These are phyloP conservation scores for Peromyscus melanophrys DNA, from an alignment of 2,797 vertebrate genomes.

Conservation along the genomic window DNA sequence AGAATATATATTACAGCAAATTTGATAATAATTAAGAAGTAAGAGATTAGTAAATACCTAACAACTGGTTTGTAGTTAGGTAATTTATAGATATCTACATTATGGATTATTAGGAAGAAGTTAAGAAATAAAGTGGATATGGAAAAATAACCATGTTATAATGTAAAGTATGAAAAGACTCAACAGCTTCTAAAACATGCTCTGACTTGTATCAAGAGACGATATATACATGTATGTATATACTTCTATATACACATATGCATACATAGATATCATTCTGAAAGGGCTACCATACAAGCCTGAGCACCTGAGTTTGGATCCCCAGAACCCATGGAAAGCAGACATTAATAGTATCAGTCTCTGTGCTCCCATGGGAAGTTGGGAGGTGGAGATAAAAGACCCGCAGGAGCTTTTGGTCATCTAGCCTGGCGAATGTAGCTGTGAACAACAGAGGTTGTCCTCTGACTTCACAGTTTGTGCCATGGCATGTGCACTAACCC, in stretches of 20 bases:
- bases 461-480: not conserved
- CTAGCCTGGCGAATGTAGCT: not conserved
- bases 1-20: not conserved
- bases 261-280: not conserved
- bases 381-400: not conserved
- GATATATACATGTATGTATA: not conserved
- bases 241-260: not conserved
- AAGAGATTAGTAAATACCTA: conserved; percentile 7
- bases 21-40: conserved; percentile 46
- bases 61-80: conserved; percentile 1
- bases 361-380: not conserved
- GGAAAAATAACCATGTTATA: conserved; percentile 15
- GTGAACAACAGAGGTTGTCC: not conserved
- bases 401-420: not conserved
- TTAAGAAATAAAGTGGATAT: conserved; percentile 28
- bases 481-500: not conserved
- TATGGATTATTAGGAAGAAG: conserved; percentile 16
- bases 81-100: not conserved
- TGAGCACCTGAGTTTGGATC: not conserved
- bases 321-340: not conserved
- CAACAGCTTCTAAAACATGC: not conserved
- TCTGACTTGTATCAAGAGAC: not conserved
- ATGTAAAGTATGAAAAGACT: conserved; percentile 29
- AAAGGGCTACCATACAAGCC: not conserved
- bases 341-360: not conserved